Evolutionary conservation across 2,113 vertebrate genomes (phyloP).

Genomic region (Amphilophus citrinellus): DNA sequence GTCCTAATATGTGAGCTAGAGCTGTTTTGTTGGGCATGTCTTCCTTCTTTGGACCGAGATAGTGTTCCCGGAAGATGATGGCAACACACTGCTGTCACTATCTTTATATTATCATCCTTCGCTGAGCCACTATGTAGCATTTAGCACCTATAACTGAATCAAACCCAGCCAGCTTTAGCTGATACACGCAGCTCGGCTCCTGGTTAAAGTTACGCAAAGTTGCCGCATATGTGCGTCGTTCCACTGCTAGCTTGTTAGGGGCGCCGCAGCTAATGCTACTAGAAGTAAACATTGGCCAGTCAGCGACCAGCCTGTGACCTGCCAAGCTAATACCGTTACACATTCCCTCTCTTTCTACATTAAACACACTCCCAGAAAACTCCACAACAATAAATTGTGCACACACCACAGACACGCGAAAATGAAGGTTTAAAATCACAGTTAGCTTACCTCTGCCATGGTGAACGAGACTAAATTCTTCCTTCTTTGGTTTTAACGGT

Average conservation of each 20-base stretch:
- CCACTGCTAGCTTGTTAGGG: background rate
- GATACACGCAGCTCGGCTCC: background rate
- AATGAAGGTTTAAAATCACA: background rate
- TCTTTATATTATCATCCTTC: background rate
- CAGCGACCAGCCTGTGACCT: constrained; percentile 3
- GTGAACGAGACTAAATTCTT: background rate
- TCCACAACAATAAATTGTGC: too few relatives aligned
- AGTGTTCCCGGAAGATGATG: background rate
- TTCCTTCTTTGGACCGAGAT: background rate
- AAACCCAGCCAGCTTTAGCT: background rate
- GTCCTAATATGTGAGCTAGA: background rate
- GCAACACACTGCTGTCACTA: background rate
- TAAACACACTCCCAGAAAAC: background rate
- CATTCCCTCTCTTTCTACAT: background rate
- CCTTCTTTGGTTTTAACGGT: background rate
- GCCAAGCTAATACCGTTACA: background rate
- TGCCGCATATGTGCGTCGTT: background rate
- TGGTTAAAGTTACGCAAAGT: background rate
- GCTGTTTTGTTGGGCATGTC: background rate
- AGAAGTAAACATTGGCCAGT: background rate
- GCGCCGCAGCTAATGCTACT: background rate
- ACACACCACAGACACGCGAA: background rate
- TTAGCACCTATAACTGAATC: background rate
- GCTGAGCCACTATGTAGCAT: background rate
- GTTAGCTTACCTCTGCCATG: constrained; percentile 72